Conservation (phyloP, 2,888 invertebrate species). For the Apoderus coryli region DNA sequence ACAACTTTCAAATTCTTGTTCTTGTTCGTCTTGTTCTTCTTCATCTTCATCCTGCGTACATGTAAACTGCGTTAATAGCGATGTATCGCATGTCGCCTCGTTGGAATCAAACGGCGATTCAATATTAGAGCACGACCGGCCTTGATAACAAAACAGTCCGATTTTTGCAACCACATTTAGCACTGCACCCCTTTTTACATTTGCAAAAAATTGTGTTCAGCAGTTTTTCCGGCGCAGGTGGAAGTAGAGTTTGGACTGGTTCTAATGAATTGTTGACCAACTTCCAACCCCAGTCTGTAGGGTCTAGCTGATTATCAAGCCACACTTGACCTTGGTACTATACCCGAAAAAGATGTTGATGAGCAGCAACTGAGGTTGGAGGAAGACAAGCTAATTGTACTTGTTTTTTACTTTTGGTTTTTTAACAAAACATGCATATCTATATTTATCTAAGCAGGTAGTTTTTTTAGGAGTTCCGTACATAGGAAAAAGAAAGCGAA, state of each 20-base stretch:
- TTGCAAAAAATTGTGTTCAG: slow-evolving; percentile 10
- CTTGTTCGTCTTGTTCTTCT: slow-evolving; percentile 6
- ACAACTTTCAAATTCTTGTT: slow-evolving; percentile 3
- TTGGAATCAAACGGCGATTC: no score
- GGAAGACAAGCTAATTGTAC: slow-evolving; percentile 17
- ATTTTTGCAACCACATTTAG: slow-evolving; percentile 11
- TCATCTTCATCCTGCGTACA: slow-evolving; percentile 4
- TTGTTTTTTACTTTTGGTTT: slow-evolving; percentile 15
- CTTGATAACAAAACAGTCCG: slow-evolving; percentile 8
- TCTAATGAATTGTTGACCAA: slow-evolving; percentile 10
- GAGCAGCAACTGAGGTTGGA: slow-evolving; percentile 17
- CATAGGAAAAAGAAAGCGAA: slow-evolving; percentile 14
- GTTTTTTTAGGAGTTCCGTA: slow-evolving; percentile 13
- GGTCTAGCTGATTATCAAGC: slow-evolving; percentile 15
- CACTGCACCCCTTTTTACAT: slow-evolving; percentile 10
- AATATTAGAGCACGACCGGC: no score
- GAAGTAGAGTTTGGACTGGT: slow-evolving; percentile 7
- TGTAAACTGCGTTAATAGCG: slow-evolving; percentile 1
- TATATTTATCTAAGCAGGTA: slow-evolving; percentile 1
- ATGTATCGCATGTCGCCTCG: slow-evolving; percentile 3
- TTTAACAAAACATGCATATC: slow-evolving; percentile 13
- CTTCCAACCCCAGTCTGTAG: slow-evolving; percentile 16
- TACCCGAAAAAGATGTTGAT: slow-evolving; percentile 16
- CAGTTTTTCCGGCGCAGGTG: slow-evolving; percentile 21
- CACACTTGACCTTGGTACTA: slow-evolving; percentile 18